Evolutionary conservation across 92 coral and sea anemone species (phyloP).

Genomic region (Actinernus sp.): DNA sequence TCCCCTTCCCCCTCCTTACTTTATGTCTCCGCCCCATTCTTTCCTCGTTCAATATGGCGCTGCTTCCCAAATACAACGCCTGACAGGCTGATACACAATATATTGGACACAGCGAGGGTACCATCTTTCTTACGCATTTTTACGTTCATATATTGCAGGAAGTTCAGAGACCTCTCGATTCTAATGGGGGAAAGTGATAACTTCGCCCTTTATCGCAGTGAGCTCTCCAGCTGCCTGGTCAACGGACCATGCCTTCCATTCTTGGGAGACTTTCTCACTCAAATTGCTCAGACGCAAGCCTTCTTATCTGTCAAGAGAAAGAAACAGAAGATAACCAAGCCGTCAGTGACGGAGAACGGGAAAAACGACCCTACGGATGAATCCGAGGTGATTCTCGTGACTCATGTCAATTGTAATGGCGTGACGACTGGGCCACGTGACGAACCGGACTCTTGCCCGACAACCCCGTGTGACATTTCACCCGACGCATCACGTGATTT

Average conservation of each 20-base stretch:
- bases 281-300: constrained; percentile 92
- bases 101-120: no score
- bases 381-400: constrained; percentile 46
- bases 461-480: constrained; percentile 43
- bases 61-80: no score
- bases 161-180: constrained; percentile 89
- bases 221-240: constrained; percentile 61
- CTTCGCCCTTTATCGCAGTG: constrained; percentile 85
- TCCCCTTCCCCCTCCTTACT: no score
- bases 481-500: constrained; percentile 37
- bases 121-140: no score
- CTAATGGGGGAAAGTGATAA: constrained; percentile 95
- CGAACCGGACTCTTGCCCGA: constrained; percentile 30
- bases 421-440: constrained; percentile 34
- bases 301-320: constrained; percentile 79
- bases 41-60: no score
- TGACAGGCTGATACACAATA: no score
- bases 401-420: constrained; percentile 13
- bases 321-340: constrained; percentile 42
- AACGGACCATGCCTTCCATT: constrained; percentile 85
- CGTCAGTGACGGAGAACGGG: constrained; percentile 6
- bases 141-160: constrained; percentile 57
- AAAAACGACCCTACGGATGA: constrained; percentile 15
- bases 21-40: no score
- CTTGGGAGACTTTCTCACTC: constrained; percentile 95